Evolutionary conservation across 1,140 invertebrate genomes (phyloP).

Genomic region (Laupala kohalensis): DNA sequence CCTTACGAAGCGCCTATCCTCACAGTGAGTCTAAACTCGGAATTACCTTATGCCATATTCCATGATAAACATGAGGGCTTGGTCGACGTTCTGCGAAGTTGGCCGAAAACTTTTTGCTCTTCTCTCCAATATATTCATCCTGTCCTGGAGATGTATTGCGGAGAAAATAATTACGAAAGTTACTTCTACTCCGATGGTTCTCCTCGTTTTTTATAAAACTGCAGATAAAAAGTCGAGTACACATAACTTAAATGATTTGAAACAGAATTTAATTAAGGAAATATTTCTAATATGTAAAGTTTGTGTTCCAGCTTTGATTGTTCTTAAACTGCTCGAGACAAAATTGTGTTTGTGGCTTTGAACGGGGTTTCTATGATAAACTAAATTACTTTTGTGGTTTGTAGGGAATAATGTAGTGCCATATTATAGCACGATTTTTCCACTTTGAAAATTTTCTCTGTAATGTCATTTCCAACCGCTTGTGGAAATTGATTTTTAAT

Average conservation of each 20-base stretch:
- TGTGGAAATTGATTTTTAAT: too few relatives aligned
- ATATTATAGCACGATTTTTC: too few relatives aligned
- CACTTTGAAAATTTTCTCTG: too few relatives aligned
- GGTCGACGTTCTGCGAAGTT: background rate
- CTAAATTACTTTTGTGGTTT: too few relatives aligned
- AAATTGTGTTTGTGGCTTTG: background rate
- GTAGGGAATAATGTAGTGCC: too few relatives aligned
- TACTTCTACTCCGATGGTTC: background rate
- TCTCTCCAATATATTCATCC: background rate
- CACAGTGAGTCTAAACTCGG: background rate
- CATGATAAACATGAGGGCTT: background rate
- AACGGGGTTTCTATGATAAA: too few relatives aligned
- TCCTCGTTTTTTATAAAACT: background rate
- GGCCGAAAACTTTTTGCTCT: background rate
- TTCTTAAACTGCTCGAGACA: background rate
- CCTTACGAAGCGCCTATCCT: background rate
- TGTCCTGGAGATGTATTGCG: background rate
- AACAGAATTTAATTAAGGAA: background rate
- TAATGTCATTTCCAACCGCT: too few relatives aligned
- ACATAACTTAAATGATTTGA: background rate
- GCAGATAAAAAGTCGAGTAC: background rate
- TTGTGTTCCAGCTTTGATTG: background rate
- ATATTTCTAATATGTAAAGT: background rate
- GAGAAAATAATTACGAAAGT: background rate
- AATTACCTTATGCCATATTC: background rate